Evolutionary conservation across 2,888 invertebrate species (phyloP).

Genomic region (Caenorhabditis plicata): DNA sequence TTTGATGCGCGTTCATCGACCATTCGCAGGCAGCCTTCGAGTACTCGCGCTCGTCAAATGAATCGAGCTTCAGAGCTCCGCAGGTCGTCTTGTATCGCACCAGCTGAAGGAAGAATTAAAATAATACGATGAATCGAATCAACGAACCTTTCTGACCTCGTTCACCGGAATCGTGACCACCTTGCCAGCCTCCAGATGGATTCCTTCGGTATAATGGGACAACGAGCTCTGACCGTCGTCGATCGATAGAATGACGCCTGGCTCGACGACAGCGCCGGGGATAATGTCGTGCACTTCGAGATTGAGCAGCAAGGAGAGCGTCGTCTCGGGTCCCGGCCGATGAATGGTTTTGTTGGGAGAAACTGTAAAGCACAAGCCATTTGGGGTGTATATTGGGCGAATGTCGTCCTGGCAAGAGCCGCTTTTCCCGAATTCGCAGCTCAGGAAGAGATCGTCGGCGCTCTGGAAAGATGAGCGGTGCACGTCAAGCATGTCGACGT

Average conservation of each 20-base stretch:
- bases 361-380: constrained; percentile 54
- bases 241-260: constrained; percentile 53
- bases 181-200: constrained; percentile 58
- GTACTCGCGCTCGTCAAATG: constrained; percentile 47
- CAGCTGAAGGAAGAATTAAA: no score
- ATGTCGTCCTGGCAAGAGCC: constrained; percentile 55
- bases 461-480: constrained; percentile 44
- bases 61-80: constrained; percentile 37
- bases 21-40: constrained; percentile 56
- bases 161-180: constrained; percentile 58
- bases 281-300: constrained; percentile 57
- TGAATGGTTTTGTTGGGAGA: constrained; percentile 52
- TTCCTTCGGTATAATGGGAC: constrained; percentile 53
- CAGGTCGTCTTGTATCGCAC: constrained; percentile 48
- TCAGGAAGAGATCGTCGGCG: constrained; percentile 47
- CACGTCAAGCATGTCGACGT: constrained; percentile 44
- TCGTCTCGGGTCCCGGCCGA: constrained; percentile 59
- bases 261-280: constrained; percentile 42
- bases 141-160: constrained; percentile 50
- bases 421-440: constrained; percentile 55
- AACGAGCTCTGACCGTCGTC: constrained; percentile 42
- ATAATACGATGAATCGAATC: no score
- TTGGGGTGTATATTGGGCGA: constrained; percentile 52
- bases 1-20: constrained; percentile 36
- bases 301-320: constrained; percentile 54